Conservation (phyloP, 2,113 vertebrate genomes). For the Phrynocephalus versicolor region DNA sequence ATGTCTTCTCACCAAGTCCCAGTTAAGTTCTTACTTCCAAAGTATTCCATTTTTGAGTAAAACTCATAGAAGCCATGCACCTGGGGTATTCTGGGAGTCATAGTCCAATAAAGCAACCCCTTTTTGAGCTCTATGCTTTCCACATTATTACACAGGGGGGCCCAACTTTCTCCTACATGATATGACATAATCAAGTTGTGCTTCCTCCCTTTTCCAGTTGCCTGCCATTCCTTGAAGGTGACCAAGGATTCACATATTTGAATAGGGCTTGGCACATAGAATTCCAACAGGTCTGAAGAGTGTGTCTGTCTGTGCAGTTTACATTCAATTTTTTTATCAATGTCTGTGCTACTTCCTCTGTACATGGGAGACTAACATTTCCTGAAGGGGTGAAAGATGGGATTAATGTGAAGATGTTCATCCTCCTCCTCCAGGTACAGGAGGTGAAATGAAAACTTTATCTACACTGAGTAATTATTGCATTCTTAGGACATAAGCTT, state of each 20-base stretch:
- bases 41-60: background rate
- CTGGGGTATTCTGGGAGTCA: too few species aligned
- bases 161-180: background rate
- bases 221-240: background rate
- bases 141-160: too few species aligned
- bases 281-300: too few species aligned
- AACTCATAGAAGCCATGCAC: too few species aligned
- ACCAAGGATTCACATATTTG: background rate
- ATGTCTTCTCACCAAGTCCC: background rate
- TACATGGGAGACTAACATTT: too few species aligned
- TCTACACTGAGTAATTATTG: too few species aligned
- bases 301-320: too few species aligned
- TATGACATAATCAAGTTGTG: background rate
- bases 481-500: too few species aligned
- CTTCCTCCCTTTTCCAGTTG: background rate
- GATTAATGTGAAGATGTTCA: background rate
- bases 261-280: background rate
- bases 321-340: too few species aligned
- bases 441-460: background rate
- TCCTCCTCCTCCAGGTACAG: background rate
- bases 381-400: background rate
- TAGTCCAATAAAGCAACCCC: too few species aligned
- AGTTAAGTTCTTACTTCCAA: background rate
- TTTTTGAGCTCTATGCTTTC: too few species aligned
- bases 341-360: too few species aligned